Conservation (phyloP, 1,140 invertebrate species). For the Drosophila micromelanica region DNA sequence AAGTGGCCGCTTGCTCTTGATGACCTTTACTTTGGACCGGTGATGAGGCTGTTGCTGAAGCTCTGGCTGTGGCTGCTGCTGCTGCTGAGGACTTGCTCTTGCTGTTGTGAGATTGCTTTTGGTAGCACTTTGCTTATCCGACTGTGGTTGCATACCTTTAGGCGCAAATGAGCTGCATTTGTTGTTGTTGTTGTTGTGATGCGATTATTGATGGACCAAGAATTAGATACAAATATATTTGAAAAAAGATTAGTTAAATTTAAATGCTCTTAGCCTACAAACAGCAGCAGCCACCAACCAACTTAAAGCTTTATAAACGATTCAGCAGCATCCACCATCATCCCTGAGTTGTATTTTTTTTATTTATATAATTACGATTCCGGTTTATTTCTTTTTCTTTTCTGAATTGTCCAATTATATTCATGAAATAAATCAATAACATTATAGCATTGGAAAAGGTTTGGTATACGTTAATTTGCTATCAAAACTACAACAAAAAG, state of each 20-base stretch:
- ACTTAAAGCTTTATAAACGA: slow-evolving; percentile 13
- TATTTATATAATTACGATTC: no score
- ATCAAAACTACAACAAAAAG: no score
- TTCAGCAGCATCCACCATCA: slow-evolving; percentile 17
- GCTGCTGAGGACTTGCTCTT: slow-evolving; percentile 41
- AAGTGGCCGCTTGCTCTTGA: slow-evolving; percentile 86
- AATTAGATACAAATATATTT: slow-evolving; percentile 51
- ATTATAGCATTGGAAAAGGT: no score
- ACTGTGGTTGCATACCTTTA: slow-evolving; percentile 84
- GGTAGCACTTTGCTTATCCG: slow-evolving; percentile 81
- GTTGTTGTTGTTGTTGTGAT: slow-evolving; percentile 33
- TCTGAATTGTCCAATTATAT: no score
- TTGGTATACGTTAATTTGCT: no score
- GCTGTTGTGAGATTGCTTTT: slow-evolving; percentile 73
- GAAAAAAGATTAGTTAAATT: slow-evolving; percentile 34
- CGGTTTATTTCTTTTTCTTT: background rate
- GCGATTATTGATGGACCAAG: slow-evolving; percentile 43
- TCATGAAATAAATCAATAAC: no score
- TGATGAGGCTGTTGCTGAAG: slow-evolving; percentile 50
- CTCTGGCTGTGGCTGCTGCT: slow-evolving; percentile 51
- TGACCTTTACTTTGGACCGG: slow-evolving; percentile 79
- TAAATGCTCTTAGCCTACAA: slow-evolving; percentile 13
- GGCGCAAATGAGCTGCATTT: slow-evolving; percentile 75
- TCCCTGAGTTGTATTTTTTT: background rate
- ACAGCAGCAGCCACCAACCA: slow-evolving; percentile 37